Evolutionary conservation across 2,797 vertebrate genomes (phyloP).

Genomic region (Hephaestus fuliginosus): DNA sequence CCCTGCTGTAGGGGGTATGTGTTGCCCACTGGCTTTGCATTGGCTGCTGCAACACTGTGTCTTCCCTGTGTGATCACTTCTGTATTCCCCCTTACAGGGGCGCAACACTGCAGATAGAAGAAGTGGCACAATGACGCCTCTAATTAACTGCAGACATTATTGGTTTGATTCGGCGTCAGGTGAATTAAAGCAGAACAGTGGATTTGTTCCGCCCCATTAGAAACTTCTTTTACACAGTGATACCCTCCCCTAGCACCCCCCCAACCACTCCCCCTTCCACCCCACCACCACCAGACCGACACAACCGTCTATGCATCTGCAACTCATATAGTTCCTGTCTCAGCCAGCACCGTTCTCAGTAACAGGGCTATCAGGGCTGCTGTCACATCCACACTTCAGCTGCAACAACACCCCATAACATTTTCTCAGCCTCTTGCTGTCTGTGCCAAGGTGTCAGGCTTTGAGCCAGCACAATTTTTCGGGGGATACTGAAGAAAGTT

Average conservation of each 20-base stretch:
- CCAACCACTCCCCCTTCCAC: neutral
- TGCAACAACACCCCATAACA: neutral
- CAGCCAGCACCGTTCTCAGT: neutral
- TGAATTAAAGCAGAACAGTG: neutral
- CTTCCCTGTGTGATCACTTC: too few species aligned
- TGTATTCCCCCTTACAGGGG: too few species aligned
- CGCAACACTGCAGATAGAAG: too few species aligned
- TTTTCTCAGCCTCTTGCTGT: neutral
- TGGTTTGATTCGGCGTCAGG: too few species aligned
- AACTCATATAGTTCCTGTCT: neutral
- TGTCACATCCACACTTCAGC: neutral
- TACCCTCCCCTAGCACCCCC: neutral
- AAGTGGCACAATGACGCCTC: too few species aligned
- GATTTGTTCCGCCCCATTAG: constrained; percentile 11
- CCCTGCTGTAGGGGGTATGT: too few species aligned
- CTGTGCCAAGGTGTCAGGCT: neutral
- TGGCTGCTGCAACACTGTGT: too few species aligned
- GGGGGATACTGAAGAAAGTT: too few species aligned
- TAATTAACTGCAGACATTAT: too few species aligned
- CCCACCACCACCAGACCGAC: too few species aligned
- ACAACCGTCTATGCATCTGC: neutral
- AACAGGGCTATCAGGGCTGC: neutral
- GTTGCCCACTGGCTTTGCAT: too few species aligned
- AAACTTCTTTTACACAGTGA: neutral
- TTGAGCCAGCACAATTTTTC: too few species aligned